A percentile compares a stretch with the other conserved stretches of the same genome.
These are phyloP conservation scores for Lerista edwardsae DNA, from an alignment of 2,797 vertebrate species.

Conservation along the genomic window DNA sequence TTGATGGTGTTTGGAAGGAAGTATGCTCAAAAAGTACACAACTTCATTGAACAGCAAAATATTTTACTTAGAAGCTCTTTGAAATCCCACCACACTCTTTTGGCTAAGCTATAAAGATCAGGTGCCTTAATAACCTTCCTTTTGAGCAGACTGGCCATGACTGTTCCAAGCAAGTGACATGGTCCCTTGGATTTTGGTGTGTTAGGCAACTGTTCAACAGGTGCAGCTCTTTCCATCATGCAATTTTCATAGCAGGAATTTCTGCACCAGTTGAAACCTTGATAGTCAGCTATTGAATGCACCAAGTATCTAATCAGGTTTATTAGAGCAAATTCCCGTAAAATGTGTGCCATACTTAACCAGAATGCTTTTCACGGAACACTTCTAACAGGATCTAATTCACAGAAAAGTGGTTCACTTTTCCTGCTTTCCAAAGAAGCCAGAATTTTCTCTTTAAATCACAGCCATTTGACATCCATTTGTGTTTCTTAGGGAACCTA, in stretches of 20 bases:
- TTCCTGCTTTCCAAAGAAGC: not conserved
- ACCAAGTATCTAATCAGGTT: not conserved
- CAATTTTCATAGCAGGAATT: not conserved
- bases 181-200: not conserved
- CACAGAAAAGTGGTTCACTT: not conserved
- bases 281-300: not conserved
- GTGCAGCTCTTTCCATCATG: not conserved
- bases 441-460: not conserved
- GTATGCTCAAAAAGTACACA: not conserved
- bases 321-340: no score
- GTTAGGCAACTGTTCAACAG: not conserved
- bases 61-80: conserved; percentile 3
- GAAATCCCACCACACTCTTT: not conserved
- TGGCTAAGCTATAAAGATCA: conserved; percentile 5
- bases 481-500: no score
- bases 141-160: not conserved
- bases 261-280: not conserved
- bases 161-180: not conserved
- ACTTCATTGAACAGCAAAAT: conserved; percentile 1
- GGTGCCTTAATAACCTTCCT: not conserved
- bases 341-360: not conserved
- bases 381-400: not conserved
- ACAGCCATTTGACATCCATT: not conserved
- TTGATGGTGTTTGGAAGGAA: conserved; percentile 9
- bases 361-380: not conserved